Evolutionary conservation across 2,797 vertebrate species (phyloP).

Genomic region (Trichosurus vulpecula): DNA sequence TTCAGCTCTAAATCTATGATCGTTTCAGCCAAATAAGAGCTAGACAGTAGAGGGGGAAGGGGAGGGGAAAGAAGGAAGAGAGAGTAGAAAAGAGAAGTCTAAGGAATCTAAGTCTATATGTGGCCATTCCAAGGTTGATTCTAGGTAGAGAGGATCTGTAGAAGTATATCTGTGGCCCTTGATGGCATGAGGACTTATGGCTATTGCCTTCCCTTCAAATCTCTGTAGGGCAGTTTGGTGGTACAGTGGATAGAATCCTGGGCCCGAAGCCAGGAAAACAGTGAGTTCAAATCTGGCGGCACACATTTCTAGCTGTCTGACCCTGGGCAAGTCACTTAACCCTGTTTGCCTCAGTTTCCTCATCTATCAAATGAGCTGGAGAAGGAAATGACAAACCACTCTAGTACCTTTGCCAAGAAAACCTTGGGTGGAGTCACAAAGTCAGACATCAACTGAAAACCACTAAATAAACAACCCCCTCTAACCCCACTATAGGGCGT

Average conservation of each 20-base stretch:
- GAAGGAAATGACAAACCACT: neutral
- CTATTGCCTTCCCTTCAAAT: neutral
- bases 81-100: neutral
- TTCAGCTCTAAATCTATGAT: no score
- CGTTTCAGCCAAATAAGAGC: no score
- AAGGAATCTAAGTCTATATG: neutral
- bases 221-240: neutral
- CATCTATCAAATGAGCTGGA: no score
- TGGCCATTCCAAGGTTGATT: neutral
- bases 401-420: neutral
- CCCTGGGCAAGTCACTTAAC: neutral
- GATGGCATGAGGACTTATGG: no score
- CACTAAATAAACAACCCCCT: no score
- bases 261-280: neutral
- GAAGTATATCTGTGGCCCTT: neutral
- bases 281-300: neutral
- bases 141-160: neutral
- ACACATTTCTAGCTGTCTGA: neutral
- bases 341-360: neutral
- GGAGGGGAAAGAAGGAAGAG: neutral
- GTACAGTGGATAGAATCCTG: neutral
- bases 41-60: no score
- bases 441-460: no score
- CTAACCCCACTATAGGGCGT: neutral
- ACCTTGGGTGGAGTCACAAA: neutral